These are phyloP conservation scores for Phaethon lepturus DNA, from an alignment of 2,113 vertebrate genomes.

Conservation along the genomic window DNA sequence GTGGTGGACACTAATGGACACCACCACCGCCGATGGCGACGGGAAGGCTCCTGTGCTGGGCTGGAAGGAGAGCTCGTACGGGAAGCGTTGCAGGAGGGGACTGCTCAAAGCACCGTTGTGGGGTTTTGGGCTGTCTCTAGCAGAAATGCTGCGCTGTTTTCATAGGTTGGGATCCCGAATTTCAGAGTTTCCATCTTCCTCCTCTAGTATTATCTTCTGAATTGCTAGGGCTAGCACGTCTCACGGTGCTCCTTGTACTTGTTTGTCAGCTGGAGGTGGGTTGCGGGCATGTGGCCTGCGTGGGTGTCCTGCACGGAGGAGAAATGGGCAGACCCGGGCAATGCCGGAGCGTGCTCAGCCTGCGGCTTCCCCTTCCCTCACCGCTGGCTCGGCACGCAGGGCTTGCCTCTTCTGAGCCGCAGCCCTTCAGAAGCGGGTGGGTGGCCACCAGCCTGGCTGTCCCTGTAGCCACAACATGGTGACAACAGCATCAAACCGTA, in stretches of 20 bases:
- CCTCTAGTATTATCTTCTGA: not conserved
- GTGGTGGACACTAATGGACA: no score
- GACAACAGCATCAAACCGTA: not conserved
- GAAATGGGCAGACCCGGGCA: accelerated
- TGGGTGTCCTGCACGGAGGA: not conserved
- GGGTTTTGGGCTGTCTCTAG: not conserved
- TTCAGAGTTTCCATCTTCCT: not conserved
- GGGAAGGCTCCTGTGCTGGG: not conserved
- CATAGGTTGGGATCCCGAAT: not conserved
- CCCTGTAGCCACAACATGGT: not conserved
- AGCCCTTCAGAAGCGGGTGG: not conserved
- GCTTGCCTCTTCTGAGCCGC: not conserved
- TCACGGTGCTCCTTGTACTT: not conserved
- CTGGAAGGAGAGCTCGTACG: not conserved
- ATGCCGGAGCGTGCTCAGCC: not conserved
- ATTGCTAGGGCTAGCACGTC: accelerated
- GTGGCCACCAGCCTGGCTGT: not conserved
- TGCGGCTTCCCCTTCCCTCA: not conserved
- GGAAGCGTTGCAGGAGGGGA: not conserved
- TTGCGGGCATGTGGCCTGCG: accelerated
- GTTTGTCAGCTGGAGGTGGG: not conserved
- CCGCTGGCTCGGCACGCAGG: accelerated
- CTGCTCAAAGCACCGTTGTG: not conserved
- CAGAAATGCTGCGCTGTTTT: not conserved
- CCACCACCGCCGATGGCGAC: accelerated